These are phyloP conservation scores for Notothenia coriiceps DNA, from an alignment of 2,113 vertebrate genomes.

Conservation along the genomic window DNA sequence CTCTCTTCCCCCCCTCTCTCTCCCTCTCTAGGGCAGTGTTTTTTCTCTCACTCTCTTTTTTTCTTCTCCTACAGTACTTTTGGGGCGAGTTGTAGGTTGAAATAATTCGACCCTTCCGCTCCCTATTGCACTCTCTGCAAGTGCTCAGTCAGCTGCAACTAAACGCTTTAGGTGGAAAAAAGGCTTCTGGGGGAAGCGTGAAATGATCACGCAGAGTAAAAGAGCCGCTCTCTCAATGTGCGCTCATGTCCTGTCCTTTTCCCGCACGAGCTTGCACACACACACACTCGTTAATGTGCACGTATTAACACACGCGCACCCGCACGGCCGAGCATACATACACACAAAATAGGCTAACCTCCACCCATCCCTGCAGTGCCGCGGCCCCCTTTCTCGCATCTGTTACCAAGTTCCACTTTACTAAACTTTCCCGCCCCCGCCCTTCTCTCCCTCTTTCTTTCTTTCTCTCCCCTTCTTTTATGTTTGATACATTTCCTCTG, in stretches of 20 bases:
- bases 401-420: constrained; percentile 84
- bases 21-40: constrained; percentile 36
- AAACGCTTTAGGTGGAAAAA: constrained; percentile 99
- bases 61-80: constrained; percentile 79
- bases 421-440: constrained; percentile 77
- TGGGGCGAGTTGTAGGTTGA: constrained; percentile 89
- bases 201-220: constrained; percentile 97
- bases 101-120: constrained; percentile 99
- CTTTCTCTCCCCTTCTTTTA: constrained; percentile 36
- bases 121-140: constrained; percentile 94
- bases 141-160: constrained; percentile 99
- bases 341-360: constrained; percentile 25
- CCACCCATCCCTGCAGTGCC: constrained; percentile 84
- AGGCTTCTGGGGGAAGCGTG: constrained; percentile 95
- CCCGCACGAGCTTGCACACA: constrained; percentile 70
- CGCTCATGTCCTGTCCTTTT: constrained; percentile 90
- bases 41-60: constrained; percentile 42
- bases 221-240: constrained; percentile 95
- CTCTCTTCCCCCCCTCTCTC: constrained; percentile 49
- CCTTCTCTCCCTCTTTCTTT: constrained; percentile 18
- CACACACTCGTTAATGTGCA: constrained; percentile 41
- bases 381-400: constrained; percentile 85
- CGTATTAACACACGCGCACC: constrained; percentile 8
- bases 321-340: neutral
- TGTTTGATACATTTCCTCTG: constrained; percentile 56